These are phyloP conservation scores for Trachelus tabidus DNA, from an alignment of 2,888 invertebrate species.

Conservation along the genomic window DNA sequence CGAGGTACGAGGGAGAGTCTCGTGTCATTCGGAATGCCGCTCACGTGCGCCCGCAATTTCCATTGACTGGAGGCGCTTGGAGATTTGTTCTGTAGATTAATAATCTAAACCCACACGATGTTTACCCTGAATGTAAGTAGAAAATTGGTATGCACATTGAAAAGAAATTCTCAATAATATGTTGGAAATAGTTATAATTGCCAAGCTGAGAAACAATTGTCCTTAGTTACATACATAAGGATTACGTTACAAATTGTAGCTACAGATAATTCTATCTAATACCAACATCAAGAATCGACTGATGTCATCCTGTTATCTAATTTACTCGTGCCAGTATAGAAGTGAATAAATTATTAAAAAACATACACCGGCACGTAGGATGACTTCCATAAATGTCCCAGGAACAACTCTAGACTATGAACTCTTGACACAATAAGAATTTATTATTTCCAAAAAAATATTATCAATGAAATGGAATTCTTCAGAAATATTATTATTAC, in stretches of 20 bases:
- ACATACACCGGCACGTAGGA: no score
- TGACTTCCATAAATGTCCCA: not conserved
- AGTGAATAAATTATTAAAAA: no score
- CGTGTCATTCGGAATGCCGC: conserved; percentile 26
- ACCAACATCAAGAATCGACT: not conserved
- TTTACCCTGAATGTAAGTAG: not conserved
- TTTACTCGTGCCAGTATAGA: not conserved
- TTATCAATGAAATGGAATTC: not conserved
- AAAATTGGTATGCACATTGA: not conserved
- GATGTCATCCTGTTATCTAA: not conserved
- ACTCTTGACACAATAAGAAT: not conserved
- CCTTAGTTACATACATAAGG: not conserved
- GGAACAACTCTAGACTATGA: not conserved
- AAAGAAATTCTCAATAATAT: not conserved
- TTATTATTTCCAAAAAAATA: not conserved
- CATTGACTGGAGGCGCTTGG: conserved; percentile 15
- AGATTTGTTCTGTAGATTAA: not conserved
- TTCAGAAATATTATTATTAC: not conserved
- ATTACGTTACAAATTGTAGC: not conserved
- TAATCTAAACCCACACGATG: not conserved
- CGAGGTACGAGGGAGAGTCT: not conserved
- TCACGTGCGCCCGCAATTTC: conserved; percentile 30
- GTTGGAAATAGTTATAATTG: not conserved
- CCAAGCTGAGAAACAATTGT: not conserved
- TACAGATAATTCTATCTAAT: not conserved